Conservation (phyloP, 35 echinoderm and acorn worm species). For the Diadema setosum region DNA sequence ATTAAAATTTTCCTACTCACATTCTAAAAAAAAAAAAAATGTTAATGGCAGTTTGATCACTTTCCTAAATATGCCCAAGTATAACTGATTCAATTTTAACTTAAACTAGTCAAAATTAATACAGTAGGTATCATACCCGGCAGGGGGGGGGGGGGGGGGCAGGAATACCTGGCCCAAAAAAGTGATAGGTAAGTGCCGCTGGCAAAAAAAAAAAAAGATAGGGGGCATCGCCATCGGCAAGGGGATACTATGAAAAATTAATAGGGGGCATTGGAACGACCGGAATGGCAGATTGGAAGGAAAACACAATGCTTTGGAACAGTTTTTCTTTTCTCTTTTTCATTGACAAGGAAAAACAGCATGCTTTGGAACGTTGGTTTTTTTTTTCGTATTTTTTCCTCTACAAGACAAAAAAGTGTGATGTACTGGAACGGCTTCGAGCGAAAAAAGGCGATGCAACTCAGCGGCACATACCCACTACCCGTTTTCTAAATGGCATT, state of each 20-base stretch:
- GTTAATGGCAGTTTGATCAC: constrained; percentile 26
- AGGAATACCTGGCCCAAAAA: constrained; percentile 25
- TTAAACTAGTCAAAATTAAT: constrained; percentile 25
- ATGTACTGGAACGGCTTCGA: constrained; percentile 10
- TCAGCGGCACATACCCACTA: constrained; percentile 20
- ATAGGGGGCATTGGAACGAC: constrained; percentile 24
- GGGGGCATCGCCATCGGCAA: constrained; percentile 16
- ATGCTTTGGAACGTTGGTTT: constrained; percentile 22
- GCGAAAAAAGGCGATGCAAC: constrained; percentile 17
- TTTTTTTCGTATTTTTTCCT: constrained; percentile 6
- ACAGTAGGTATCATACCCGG: constrained; percentile 19
- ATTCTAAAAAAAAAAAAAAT: constrained; percentile 21
- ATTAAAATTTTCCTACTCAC: constrained; percentile 20
- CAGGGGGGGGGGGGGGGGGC: constrained; percentile 12
- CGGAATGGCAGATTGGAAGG: constrained; percentile 24
- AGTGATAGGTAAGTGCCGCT: constrained; percentile 17
- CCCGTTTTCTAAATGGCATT: constrained; percentile 23
- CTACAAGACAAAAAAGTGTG: constrained; percentile 26
- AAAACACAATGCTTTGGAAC: constrained; percentile 22
- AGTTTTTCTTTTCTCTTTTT: constrained; percentile 5
- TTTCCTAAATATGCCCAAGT: constrained; percentile 26
- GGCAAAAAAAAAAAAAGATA: constrained; percentile 21
- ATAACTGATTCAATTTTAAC: constrained; percentile 19
- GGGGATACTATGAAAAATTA: constrained; percentile 9
- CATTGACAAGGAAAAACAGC: constrained; percentile 23